Evolutionary conservation across 2,113 vertebrate species (phyloP).

Genomic region (Neopipo cinnamomea): DNA sequence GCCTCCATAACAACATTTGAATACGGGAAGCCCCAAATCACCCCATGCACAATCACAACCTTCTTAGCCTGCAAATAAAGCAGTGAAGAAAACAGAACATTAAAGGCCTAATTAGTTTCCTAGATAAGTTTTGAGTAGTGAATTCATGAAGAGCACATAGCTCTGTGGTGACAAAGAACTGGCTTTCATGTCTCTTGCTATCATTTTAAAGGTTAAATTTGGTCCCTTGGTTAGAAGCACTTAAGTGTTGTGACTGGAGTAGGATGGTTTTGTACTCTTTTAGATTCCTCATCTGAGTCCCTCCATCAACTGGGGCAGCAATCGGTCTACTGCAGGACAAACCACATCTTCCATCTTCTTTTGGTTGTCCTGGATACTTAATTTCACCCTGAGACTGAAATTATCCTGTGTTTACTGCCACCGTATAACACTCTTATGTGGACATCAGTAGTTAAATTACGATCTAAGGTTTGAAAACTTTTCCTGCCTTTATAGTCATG

Average conservation of each 20-base stretch:
- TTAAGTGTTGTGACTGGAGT: neutral
- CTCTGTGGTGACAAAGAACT: accelerated
- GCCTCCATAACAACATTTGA: neutral
- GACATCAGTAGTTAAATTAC: neutral
- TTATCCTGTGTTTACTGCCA: neutral
- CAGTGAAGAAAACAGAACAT: neutral
- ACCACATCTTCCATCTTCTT: neutral
- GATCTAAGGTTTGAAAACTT: neutral
- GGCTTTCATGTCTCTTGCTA: neutral
- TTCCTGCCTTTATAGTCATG: neutral
- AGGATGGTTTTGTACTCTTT: neutral
- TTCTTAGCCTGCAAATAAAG: neutral
- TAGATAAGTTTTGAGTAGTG: neutral
- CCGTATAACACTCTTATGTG: neutral
- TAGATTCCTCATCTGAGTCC: neutral
- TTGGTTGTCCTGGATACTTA: neutral
- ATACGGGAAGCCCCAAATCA: neutral
- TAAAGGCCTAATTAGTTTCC: neutral
- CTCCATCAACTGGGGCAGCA: neutral
- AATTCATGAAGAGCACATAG: neutral
- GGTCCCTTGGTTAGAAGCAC: neutral
- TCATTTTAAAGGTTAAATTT: neutral
- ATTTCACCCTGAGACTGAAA: neutral
- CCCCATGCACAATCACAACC: neutral
- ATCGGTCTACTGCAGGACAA: neutral